Percentiles rank a stretch among this genome's conserved stretches.
Conservation (phyloP, 2,888 invertebrate species). For the Caenorhabditis drosophilae region DNA sequence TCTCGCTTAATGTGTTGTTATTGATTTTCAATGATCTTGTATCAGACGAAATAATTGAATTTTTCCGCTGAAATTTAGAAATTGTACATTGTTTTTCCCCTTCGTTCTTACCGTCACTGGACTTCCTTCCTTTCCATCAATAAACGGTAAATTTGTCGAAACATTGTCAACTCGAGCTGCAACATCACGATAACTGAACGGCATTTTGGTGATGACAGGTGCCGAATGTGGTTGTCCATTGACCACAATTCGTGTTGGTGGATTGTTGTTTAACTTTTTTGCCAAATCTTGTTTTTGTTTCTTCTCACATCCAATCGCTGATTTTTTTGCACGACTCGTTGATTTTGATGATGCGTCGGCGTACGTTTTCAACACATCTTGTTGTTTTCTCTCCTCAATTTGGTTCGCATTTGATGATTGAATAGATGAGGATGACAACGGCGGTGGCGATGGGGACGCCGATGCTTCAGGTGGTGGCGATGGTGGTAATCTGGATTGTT, state of each 20-base stretch:
- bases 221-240: slow-evolving; percentile 46
- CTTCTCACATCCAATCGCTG: slow-evolving; percentile 26
- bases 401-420: not conserved
- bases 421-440: slow-evolving; percentile 1
- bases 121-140: no score
- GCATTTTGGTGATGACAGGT: slow-evolving; percentile 47
- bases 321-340: not conserved
- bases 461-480: no score
- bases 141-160: no score
- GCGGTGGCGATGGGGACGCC: slow-evolving; percentile 9
- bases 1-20: no score
- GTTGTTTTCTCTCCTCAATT: not conserved
- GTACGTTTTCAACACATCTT: no score
- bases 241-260: slow-evolving; percentile 14
- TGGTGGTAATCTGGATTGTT: no score
- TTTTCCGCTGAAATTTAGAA: no score
- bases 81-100: no score
- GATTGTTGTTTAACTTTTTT: slow-evolving; percentile 7
- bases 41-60: no score
- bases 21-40: no score
- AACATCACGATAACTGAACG: slow-evolving; percentile 41
- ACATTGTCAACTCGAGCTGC: slow-evolving; percentile 32
- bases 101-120: no score
- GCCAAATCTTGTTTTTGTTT: slow-evolving; percentile 30
- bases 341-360: not conserved